Evolutionary conservation across 1,140 invertebrate species (phyloP).

Genomic region (Anoplolepis gracilipes): DNA sequence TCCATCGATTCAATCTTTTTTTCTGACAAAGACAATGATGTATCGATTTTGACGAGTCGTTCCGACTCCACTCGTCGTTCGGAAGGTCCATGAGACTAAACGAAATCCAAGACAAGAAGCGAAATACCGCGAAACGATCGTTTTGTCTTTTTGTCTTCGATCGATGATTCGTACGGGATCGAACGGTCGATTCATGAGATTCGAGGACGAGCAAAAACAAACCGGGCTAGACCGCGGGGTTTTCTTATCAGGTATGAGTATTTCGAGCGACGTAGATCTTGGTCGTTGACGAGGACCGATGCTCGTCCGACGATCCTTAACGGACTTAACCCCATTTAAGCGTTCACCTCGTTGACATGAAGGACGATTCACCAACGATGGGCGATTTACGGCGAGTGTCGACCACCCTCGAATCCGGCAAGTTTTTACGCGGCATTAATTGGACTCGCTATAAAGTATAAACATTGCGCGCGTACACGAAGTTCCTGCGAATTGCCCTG

Average conservation of each 20-base stretch:
- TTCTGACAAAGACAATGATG: slow-evolving; percentile 38
- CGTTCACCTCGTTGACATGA: slow-evolving; percentile 17
- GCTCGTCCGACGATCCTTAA: not conserved
- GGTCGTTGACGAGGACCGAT: not conserved
- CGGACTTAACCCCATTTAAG: not conserved
- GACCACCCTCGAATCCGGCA: slow-evolving; percentile 79
- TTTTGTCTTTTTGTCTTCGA: slow-evolving; percentile 70
- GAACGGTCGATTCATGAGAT: slow-evolving; percentile 59
- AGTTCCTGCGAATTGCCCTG: slow-evolving; percentile 60
- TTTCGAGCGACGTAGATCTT: not conserved
- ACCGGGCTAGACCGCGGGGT: slow-evolving; percentile 46
- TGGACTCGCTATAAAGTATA: slow-evolving; percentile 79
- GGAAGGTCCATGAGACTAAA: slow-evolving; percentile 26
- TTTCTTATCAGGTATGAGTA: slow-evolving; percentile 67
- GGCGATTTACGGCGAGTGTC: slow-evolving; percentile 69
- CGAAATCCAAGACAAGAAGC: slow-evolving; percentile 69
- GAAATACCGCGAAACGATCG: slow-evolving; percentile 74
- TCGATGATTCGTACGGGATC: slow-evolving; percentile 42
- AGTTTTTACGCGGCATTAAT: slow-evolving; percentile 80
- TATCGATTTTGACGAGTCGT: slow-evolving; percentile 39
- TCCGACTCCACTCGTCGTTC: slow-evolving; percentile 40
- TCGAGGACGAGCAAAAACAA: slow-evolving; percentile 64
- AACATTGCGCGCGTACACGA: slow-evolving; percentile 61
- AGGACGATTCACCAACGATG: slow-evolving; percentile 59
- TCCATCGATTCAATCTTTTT: not conserved